Evolutionary conservation across 2,113 vertebrate genomes (phyloP).

Genomic region (Lanius collurio): DNA sequence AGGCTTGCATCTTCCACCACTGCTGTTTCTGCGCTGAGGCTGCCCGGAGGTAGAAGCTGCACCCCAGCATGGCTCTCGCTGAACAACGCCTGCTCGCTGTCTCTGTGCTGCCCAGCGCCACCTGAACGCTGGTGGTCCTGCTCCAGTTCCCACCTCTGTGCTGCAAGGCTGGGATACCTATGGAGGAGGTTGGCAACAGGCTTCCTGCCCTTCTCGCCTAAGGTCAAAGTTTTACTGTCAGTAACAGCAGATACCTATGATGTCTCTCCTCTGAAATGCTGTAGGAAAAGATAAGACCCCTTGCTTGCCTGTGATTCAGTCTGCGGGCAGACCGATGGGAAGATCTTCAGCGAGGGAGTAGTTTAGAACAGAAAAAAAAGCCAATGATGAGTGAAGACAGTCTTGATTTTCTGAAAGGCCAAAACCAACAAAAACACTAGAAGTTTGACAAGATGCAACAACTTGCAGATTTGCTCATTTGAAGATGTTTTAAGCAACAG

Average conservation of each 20-base stretch:
- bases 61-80: background rate
- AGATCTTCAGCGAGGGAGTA: background rate
- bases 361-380: background rate
- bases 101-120: background rate
- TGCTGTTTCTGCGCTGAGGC: background rate
- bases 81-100: rapidly evolving
- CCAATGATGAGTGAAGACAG: background rate
- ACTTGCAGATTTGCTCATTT: background rate
- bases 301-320: rapidly evolving
- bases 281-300: background rate
- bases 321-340: rapidly evolving
- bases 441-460: background rate
- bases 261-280: background rate
- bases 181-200: background rate
- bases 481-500: background rate
- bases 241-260: rapidly evolving
- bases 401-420: background rate
- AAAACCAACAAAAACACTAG: background rate
- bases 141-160: rapidly evolving
- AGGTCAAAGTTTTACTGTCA: too few relatives aligned
- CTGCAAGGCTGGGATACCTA: background rate
- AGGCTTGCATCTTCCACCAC: background rate
- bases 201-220: background rate
- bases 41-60: background rate
- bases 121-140: background rate